Percentiles rank a stretch among this genome's conserved stretches.
Evolutionary conservation across 2,888 invertebrate genomes (phyloP).

Genomic region (Temnothorax rugatulus): DNA sequence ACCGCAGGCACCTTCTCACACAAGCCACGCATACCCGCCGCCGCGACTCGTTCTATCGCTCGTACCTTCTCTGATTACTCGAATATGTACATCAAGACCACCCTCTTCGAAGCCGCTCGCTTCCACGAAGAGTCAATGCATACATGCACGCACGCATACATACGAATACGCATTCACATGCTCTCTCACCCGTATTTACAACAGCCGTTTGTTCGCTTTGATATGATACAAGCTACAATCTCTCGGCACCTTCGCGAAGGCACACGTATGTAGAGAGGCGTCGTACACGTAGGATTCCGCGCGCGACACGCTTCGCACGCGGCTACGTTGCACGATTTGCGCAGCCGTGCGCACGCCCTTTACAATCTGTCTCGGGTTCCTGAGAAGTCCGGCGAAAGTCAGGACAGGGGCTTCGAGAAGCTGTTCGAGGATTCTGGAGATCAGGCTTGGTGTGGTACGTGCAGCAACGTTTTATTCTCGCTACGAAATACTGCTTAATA

Average conservation of each 20-base stretch:
- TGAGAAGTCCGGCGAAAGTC: conserved; percentile 30
- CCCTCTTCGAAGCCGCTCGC: conserved; percentile 41
- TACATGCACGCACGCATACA: conserved; percentile 27
- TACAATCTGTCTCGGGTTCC: conserved; percentile 23
- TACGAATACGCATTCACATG: conserved; percentile 30
- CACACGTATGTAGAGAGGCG: conserved; percentile 32
- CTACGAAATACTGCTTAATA: conserved; percentile 22
- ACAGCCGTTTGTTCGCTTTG: conserved; percentile 59
- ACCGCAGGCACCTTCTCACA: conserved; percentile 1
- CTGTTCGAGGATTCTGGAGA: conserved; percentile 43
- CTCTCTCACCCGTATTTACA: conserved; percentile 55
- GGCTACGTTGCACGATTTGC: not conserved
- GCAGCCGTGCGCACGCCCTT: not conserved
- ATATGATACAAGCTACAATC: conserved; percentile 53
- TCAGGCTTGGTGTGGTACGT: not conserved
- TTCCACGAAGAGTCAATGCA: conserved; percentile 50
- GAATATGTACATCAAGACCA: conserved; percentile 64
- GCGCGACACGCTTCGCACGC: conserved; percentile 4
- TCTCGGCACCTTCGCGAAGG: conserved; percentile 49
- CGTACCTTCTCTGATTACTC: conserved; percentile 57
- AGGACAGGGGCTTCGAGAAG: conserved; percentile 28
- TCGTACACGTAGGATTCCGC: conserved; percentile 1
- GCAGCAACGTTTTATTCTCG: conserved; percentile 7
- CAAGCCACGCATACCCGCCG: conserved; percentile 1
- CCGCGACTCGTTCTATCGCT: conserved; percentile 19